Base-by-base conservation (phyloP, 92 coral and sea anemone genomes). In the Desmophyllum pertusum region DNA sequence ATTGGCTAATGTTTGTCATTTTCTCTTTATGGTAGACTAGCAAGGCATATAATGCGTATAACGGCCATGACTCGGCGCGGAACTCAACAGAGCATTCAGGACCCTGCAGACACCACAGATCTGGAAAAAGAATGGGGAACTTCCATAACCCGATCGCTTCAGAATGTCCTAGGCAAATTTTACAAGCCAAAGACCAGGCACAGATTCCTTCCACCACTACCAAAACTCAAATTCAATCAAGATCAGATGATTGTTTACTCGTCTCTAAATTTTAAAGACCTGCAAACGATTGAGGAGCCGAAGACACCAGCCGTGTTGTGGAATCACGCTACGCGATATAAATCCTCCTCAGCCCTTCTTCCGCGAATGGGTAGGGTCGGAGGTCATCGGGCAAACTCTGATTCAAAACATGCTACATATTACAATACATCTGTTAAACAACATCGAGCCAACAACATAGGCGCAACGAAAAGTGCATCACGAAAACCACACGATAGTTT, bases 221-320 rank as follows among this genome's bases (percentile, higher is more conserved):
- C 95, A 15, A 92, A 87, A 84, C 94, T 96, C 27, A 87, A 87
- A 40, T 92, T 94, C 84, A 97, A 91, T 79, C 97, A 97, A 33
- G 92, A 97, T 66, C 99, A 97, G 77, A 87, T 97, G 48, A 91
- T 97, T 1, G 99, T 97, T 27, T 97, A 92, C 67, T 92, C 99
- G 23, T 97, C 97, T 48, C 75, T 97, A 30, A 90, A 95, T 21
- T 92, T 90, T 68, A 94, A 92, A 81, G 99, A 97, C 11, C 94
- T 97, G 48, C 95, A 95, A 46, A 40, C 89, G 17, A 39, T 97
- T 33, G 92, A 77, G 70, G 98, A 97, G 46, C 98, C 97, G 50
- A 94, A 92, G 84, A 83, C 92, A 23, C 98, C 98, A 1, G 90
- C 86, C 13, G 88, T 93, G 23, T 80, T 95, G 53, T 63, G 59